Evolutionary conservation across 2,113 vertebrate species (phyloP).

Genomic region (Gadus chalcogrammus): DNA sequence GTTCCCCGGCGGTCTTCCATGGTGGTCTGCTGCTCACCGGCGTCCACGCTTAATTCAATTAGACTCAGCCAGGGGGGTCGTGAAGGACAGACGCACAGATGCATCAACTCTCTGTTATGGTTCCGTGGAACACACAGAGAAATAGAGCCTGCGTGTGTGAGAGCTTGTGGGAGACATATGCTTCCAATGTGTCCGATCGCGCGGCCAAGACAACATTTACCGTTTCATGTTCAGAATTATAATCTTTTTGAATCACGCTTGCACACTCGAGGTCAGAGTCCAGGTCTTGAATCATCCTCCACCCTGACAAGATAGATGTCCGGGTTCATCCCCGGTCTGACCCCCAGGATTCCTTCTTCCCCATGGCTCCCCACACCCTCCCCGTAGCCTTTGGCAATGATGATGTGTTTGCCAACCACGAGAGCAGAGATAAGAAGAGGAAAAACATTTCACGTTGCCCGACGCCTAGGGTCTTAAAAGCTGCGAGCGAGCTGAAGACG

Average conservation of each 20-base stretch:
- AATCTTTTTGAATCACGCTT: background rate
- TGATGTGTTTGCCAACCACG: background rate
- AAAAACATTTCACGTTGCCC: constrained; percentile 14
- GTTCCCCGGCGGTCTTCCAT: constrained; percentile 55
- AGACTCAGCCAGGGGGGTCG: constrained; percentile 45
- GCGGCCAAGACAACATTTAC: background rate
- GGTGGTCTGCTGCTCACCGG: constrained; percentile 57
- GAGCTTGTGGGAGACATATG: constrained; percentile 18
- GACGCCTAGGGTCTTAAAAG: background rate
- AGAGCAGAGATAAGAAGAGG: constrained; percentile 39
- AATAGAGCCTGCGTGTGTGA: constrained; percentile 29
- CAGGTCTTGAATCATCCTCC: constrained; percentile 1
- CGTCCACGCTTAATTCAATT: constrained; percentile 61
- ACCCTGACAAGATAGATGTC: constrained; percentile 35
- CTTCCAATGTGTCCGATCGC: background rate
- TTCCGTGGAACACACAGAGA: constrained; percentile 36
- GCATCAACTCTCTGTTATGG: constrained; percentile 45
- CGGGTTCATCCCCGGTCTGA: constrained; percentile 38
- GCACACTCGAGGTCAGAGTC: constrained; percentile 2
- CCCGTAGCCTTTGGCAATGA: background rate
- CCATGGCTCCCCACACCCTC: background rate
- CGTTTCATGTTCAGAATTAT: background rate
- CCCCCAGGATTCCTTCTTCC: constrained; percentile 39
- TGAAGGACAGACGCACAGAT: constrained; percentile 11
- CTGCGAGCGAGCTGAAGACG: background rate